Percentiles rank a stretch among this genome's conserved stretches.
These are phyloP conservation scores for Tethea ocularis DNA, from an alignment of 2,888 invertebrate genomes.

Conservation along the genomic window DNA sequence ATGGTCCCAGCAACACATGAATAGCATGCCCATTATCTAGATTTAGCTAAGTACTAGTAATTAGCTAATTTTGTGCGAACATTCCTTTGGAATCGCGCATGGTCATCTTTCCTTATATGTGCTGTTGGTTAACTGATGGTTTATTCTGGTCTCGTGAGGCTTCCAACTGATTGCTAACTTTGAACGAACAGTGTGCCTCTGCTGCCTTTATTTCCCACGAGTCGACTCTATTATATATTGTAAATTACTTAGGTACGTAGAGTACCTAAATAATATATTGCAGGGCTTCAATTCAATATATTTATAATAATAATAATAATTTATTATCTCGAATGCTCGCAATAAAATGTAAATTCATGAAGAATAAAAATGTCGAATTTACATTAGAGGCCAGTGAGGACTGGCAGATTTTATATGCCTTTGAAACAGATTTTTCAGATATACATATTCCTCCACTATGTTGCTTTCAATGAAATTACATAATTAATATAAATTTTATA, in stretches of 20 bases:
- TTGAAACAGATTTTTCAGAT: too few species aligned
- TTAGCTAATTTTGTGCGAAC: slow-evolving; percentile 40
- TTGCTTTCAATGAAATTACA: too few species aligned
- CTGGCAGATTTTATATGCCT: too few species aligned
- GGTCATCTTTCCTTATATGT: slow-evolving; percentile 13
- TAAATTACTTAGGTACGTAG: neutral
- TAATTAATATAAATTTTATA: too few species aligned
- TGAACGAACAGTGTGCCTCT: neutral
- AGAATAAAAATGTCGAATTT: too few species aligned
- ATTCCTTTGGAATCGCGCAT: slow-evolving; percentile 25
- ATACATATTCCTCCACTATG: too few species aligned
- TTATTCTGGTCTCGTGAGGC: slow-evolving; percentile 3
- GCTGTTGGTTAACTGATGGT: slow-evolving; percentile 4
- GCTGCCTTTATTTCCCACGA: neutral
- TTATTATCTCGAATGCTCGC: too few species aligned
- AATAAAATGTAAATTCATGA: too few species aligned
- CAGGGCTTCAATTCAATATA: too few species aligned
- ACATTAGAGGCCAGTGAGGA: too few species aligned
- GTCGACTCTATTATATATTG: neutral
- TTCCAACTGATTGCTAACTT: slow-evolving; percentile 5
- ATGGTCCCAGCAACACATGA: neutral
- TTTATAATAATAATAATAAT: too few species aligned
- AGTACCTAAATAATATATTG: too few species aligned
- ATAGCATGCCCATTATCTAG: slow-evolving; percentile 24
- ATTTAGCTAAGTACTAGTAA: slow-evolving; percentile 25